These are phyloP conservation scores for Tragulus kanchil DNA, from an alignment of 2,113 vertebrate species.

Conservation along the genomic window DNA sequence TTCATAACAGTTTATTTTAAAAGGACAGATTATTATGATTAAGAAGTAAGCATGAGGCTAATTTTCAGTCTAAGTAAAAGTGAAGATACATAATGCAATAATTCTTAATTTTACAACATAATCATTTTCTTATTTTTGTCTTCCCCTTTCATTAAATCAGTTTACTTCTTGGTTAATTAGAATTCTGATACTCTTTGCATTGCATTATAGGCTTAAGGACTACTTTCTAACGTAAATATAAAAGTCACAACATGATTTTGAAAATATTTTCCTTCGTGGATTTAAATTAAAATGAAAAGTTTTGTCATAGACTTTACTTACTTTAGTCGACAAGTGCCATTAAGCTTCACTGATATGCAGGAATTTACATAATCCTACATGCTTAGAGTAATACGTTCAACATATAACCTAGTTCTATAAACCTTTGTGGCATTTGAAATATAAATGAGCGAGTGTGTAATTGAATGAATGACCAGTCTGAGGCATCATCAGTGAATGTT, in stretches of 20 bases:
- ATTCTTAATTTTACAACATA: slow-evolving; percentile 33
- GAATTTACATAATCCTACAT: background rate
- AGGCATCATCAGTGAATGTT: background rate
- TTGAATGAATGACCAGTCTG: background rate
- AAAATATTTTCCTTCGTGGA: background rate
- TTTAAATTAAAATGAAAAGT: slow-evolving; percentile 42
- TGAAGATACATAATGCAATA: background rate
- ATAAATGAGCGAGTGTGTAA: background rate
- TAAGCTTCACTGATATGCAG: background rate
- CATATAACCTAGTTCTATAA: background rate
- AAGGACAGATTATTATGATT: background rate
- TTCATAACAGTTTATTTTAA: background rate
- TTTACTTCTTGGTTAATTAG: slow-evolving; percentile 27
- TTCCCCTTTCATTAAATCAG: background rate
- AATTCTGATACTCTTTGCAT: slow-evolving; percentile 41
- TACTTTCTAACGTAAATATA: slow-evolving; percentile 38
- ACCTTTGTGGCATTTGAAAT: background rate
- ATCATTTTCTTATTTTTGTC: background rate
- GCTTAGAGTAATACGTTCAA: background rate
- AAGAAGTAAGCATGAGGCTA: slow-evolving; percentile 13
- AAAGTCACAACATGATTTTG: slow-evolving; percentile 25
- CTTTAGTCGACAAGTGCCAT: background rate
- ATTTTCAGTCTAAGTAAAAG: background rate
- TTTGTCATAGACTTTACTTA: slow-evolving; percentile 1
- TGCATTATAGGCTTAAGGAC: background rate